Conservation (phyloP, 2,797 vertebrate species). For the Hydrophis major region DNA sequence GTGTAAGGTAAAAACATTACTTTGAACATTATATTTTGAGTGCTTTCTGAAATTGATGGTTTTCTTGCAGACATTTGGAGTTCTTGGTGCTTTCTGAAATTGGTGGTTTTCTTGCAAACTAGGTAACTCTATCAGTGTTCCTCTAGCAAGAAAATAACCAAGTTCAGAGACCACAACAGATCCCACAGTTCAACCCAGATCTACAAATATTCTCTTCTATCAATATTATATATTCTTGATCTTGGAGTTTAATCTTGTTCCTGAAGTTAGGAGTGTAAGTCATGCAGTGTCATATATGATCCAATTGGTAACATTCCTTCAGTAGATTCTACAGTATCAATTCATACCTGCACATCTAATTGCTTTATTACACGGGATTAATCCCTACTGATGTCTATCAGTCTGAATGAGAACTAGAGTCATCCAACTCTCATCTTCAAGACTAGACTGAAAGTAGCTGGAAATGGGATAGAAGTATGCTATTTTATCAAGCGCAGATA, state of each 20-base stretch:
- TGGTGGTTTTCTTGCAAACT: not conserved
- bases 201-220: not conserved
- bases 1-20: not conserved
- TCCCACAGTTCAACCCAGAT: not conserved
- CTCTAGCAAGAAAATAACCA: not conserved
- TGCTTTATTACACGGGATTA: not conserved
- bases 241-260: not conserved
- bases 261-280: not conserved
- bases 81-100: not conserved
- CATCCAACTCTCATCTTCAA: not conserved
- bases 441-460: not conserved
- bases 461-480: not conserved
- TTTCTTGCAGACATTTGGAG: not conserved
- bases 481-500: constrained; percentile 5
- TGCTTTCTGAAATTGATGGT: not conserved
- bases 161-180: not conserved
- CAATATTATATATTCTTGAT: not conserved
- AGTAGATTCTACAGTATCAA: not conserved
- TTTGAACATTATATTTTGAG: not conserved
- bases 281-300: not conserved
- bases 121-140: not conserved
- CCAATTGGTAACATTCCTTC: not conserved
- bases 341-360: not conserved
- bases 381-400: not conserved
- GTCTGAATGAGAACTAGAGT: not conserved